phyloP scores from a whole-genome alignment of 1,140 invertebrate species.

The Caligus rogercresseyi region DNA sequence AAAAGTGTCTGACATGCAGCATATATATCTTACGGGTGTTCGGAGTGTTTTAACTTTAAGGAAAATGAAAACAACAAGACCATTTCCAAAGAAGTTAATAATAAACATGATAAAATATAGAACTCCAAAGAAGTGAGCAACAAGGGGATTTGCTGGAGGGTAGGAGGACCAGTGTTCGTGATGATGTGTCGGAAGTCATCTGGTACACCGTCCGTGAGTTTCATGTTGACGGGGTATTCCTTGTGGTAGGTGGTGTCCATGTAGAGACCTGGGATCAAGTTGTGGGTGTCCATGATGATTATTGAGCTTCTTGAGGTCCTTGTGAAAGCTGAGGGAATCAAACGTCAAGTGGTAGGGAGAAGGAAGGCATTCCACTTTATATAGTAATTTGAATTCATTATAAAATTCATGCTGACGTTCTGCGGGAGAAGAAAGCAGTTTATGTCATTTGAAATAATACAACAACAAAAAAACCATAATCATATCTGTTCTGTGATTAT shows the following conservation, averaged over 20 bases:
- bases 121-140: constrained; percentile 32
- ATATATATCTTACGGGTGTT: constrained; percentile 37
- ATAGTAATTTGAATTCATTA: too few relatives aligned
- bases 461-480: too few relatives aligned
- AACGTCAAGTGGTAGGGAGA: too few relatives aligned
- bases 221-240: neutral
- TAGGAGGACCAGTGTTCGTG: constrained; percentile 28
- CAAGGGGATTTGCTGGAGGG: constrained; percentile 27
- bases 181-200: constrained; percentile 25
- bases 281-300: too few relatives aligned
- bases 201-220: constrained; percentile 25
- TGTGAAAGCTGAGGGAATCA: too few relatives aligned
- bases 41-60: constrained; percentile 49
- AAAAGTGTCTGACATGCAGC: neutral
- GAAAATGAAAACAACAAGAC: constrained; percentile 70
- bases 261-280: neutral
- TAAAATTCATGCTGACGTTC: too few relatives aligned
- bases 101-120: constrained; percentile 31
- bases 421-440: too few relatives aligned
- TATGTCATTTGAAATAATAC: too few relatives aligned
- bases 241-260: neutral
- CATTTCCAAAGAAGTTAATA: constrained; percentile 42
- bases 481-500: too few relatives aligned
- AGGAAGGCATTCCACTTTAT: too few relatives aligned
- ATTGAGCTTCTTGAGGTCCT: too few relatives aligned